These are phyloP conservation scores for Lottia scabra DNA, from an alignment of 2,888 invertebrate genomes.

Conservation along the genomic window DNA sequence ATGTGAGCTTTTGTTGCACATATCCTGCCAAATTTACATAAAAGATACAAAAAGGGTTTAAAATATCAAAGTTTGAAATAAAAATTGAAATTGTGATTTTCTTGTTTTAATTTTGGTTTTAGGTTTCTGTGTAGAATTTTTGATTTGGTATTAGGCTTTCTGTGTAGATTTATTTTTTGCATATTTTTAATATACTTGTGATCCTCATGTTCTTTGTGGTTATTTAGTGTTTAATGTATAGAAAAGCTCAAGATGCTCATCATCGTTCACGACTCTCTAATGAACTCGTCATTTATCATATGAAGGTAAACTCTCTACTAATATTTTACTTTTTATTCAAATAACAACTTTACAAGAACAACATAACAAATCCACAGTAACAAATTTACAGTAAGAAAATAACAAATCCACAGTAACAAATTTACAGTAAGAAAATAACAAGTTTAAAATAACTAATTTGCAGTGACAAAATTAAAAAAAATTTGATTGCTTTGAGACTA, in stretches of 20 bases:
- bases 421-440: too few relatives aligned
- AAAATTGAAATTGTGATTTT: background rate
- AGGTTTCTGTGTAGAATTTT: conserved; percentile 1
- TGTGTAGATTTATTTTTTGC: background rate
- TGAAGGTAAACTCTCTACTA: conserved; percentile 74
- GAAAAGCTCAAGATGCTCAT: conserved; percentile 83
- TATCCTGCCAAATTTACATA: too few relatives aligned
- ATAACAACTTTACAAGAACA: too few relatives aligned
- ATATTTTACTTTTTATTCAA: too few relatives aligned
- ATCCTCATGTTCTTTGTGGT: conserved; percentile 21
- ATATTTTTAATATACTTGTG: background rate
- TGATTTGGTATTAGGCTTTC: background rate
- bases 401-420: too few relatives aligned
- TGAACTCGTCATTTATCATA: conserved; percentile 86
- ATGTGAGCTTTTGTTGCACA: too few relatives aligned
- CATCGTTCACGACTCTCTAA: conserved; percentile 82
- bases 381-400: too few relatives aligned
- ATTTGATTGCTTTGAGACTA: too few relatives aligned
- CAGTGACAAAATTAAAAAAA: too few relatives aligned
- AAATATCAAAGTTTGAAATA: conserved; percentile 1
- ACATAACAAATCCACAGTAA: too few relatives aligned
- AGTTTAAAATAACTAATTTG: too few relatives aligned
- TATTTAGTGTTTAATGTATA: conserved; percentile 74
- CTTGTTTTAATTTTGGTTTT: conserved; percentile 7
- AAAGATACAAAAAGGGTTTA: too few relatives aligned